A percentile compares a stretch with the other conserved stretches of the same genome.
Conservation (phyloP, 2,113 vertebrate genomes). For the Heterocephalus glaber region DNA sequence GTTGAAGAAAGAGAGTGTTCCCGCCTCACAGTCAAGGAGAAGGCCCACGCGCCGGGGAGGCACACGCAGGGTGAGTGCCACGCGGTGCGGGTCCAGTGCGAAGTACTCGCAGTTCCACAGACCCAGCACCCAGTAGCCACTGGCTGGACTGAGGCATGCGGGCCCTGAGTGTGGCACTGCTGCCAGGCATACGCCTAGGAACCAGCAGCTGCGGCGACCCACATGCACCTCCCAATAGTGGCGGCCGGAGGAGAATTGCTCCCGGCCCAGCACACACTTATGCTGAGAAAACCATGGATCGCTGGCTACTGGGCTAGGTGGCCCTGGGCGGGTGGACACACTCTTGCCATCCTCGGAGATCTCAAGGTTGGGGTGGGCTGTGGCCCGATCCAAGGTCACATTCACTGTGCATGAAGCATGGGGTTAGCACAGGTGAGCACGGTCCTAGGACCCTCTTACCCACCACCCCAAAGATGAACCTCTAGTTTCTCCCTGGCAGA, state of each 20-base stretch:
- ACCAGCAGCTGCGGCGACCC: conserved; percentile 72
- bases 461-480: neutral
- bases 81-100: conserved; percentile 84
- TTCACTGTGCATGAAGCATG: conserved; percentile 11
- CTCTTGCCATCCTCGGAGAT: conserved; percentile 59
- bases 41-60: conserved; percentile 86
- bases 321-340: neutral
- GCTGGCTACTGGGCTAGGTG: accelerated
- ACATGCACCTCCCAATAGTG: conserved; percentile 80
- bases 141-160: neutral
- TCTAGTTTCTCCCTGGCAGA: neutral
- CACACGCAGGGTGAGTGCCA: conserved; percentile 76
- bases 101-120: conserved; percentile 84
- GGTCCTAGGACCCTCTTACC: neutral
- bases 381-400: conserved; percentile 68
- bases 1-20: conserved; percentile 91
- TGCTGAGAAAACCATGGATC: neutral
- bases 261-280: conserved; percentile 62
- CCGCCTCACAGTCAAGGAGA: conserved; percentile 89
- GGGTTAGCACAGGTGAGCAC: neutral
- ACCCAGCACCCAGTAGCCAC: conserved; percentile 80
- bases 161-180: neutral
- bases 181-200: conserved; percentile 73
- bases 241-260: conserved; percentile 43
- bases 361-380: conserved; percentile 59